Conservation (phyloP, 2,888 invertebrate genomes). For the Acronicta aceris region DNA sequence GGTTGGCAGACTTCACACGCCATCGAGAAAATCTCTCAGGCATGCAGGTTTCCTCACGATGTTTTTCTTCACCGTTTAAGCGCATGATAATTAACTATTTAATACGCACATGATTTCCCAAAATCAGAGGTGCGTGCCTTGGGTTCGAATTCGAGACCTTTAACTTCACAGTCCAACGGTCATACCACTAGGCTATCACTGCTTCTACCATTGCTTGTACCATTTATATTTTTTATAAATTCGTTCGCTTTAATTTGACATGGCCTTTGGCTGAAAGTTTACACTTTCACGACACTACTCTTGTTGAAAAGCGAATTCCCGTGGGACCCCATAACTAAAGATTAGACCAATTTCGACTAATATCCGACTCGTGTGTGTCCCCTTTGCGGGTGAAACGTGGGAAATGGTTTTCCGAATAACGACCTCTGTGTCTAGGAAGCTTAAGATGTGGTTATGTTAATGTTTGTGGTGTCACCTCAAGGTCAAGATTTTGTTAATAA, state of each 20-base stretch:
- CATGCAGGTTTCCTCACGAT: too few species aligned
- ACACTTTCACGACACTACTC: conserved; percentile 43
- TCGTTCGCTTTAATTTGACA: neutral
- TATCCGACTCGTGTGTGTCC: conserved; percentile 71
- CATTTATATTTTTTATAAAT: too few species aligned
- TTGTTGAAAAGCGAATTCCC: conserved; percentile 69
- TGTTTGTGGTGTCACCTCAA: conserved; percentile 31
- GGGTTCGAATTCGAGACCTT: too few species aligned
- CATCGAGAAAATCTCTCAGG: too few species aligned
- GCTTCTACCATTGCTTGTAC: too few species aligned
- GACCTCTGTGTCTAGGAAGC: conserved; percentile 64
- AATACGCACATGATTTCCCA: too few species aligned
- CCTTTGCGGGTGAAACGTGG: conserved; percentile 71
- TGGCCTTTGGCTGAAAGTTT: conserved; percentile 37
- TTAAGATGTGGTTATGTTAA: conserved; percentile 49
- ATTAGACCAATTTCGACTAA: conserved; percentile 78
- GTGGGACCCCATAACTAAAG: conserved; percentile 74
- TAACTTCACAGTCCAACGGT: too few species aligned
- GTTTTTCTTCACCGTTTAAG: too few species aligned
- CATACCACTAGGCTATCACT: too few species aligned
- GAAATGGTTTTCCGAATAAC: conserved; percentile 76
- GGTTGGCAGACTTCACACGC: too few species aligned
- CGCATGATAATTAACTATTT: too few species aligned
- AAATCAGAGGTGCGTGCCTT: too few species aligned
- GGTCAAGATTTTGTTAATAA: conserved; percentile 8